Base-by-base conservation (phyloP, 2,888 invertebrate species). In the Andricus curvator region DNA sequence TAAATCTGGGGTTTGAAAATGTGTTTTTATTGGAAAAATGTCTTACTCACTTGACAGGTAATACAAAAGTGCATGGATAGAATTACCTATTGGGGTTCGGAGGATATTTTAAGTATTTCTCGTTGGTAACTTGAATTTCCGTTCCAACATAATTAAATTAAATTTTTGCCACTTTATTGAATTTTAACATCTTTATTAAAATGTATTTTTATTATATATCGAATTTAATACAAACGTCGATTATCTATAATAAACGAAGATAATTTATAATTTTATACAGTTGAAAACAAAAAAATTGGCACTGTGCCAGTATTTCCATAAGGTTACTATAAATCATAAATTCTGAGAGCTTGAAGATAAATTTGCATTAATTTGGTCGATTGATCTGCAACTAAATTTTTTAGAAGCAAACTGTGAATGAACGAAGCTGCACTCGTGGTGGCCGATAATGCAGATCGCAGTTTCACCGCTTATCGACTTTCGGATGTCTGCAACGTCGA, bases 351-450 rank as follows among this genome's bases (percentile, higher is more conserved):
- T 48, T 6, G 6, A 48, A 48, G 17, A 22, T 22, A 1, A 60
- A 60, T 60, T 60, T 9, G n/a, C 4, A n/a, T 8, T 4, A 0
- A 48, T 4, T 17, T 48, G n/a, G 11, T 4, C 0, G 11, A 22
- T 22, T 29, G 13, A 77, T 20, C 20, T n/a, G 20, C 2, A 17
- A 15, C 44, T n/a, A n/a, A 33, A 13, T 33, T 51, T 74, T 29
- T 56, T 3, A n/a, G 33, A 37, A 74, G 17, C 29, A 44, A 15
- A 25, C 15, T 48, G 78, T 37, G 64, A 81, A 15, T 22, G 51
- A 41, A 81, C 78, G 77, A 82, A 77, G 62, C 82, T 81, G 78
- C 82, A 81, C 74, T 81, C 6, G 88, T 89, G 89, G 89, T 89
- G 88, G 87, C 33, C 81, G 86, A 67, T 79, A 85, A 83, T 80